A percentile compares a stretch with the other conserved stretches of the same genome.
phyloP scores from a whole-genome alignment of 2,113 vertebrate species.

The Sylvilagus bachmani region DNA sequence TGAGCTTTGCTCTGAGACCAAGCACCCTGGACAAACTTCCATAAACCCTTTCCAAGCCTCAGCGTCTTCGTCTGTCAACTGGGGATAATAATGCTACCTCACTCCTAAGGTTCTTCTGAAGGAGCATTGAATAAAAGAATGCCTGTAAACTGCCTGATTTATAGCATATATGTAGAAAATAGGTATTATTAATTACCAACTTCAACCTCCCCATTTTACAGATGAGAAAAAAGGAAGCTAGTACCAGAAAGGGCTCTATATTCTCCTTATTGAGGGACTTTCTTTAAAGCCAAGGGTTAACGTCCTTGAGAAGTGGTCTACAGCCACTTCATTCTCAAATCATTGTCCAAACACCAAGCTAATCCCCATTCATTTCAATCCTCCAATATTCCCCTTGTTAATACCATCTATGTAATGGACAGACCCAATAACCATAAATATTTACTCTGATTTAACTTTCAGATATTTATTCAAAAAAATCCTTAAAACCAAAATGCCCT shows the following conservation, averaged over 20 bases:
- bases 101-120: slow-evolving; percentile 31
- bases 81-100: slow-evolving; percentile 25
- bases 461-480: slow-evolving; percentile 48
- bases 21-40: neutral
- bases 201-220: slow-evolving; percentile 36
- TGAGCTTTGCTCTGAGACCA: neutral
- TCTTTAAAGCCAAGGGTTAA: slow-evolving; percentile 32
- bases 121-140: slow-evolving; percentile 59
- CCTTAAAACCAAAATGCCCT: slow-evolving; percentile 44
- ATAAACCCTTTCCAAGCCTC: slow-evolving; percentile 28
- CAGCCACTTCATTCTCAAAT: slow-evolving; percentile 59
- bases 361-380: neutral
- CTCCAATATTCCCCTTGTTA: slow-evolving; percentile 38
- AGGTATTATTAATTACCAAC: slow-evolving; percentile 34
- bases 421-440: slow-evolving; percentile 56
- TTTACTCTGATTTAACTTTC: slow-evolving; percentile 24
- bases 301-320: slow-evolving; percentile 23
- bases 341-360: neutral
- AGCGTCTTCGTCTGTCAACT: slow-evolving; percentile 43
- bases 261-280: slow-evolving; percentile 22
- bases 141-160: slow-evolving; percentile 40
- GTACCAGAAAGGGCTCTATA: slow-evolving; percentile 1
- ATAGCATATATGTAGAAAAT: slow-evolving; percentile 48
- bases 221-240: slow-evolving; percentile 23
- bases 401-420: slow-evolving; percentile 54